Conservation (phyloP, 1,140 invertebrate genomes). For the Conus ventricosus region DNA sequence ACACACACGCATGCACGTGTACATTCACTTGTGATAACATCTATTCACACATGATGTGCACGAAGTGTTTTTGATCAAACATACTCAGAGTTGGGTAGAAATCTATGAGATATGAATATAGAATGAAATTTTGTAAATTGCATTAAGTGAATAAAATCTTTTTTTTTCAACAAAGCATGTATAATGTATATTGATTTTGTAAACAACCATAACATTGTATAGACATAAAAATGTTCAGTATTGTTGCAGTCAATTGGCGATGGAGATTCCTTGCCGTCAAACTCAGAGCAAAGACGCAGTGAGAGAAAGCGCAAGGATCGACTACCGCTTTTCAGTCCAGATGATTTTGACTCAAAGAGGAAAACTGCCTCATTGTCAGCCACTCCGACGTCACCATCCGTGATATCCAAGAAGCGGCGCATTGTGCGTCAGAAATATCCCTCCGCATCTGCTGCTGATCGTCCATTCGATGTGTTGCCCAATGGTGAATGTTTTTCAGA, state of each 20-base stretch:
- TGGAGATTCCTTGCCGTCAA: background rate
- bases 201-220: background rate
- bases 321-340: slow-evolving; percentile 19
- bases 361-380: background rate
- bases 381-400: background rate
- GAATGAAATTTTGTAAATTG: too few species aligned
- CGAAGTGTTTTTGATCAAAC: too few species aligned
- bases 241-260: background rate
- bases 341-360: slow-evolving; percentile 13
- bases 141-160: too few species aligned
- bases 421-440: slow-evolving; percentile 26
- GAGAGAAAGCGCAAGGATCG: slow-evolving; percentile 30
- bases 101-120: too few species aligned
- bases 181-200: background rate
- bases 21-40: too few species aligned
- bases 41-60: too few species aligned
- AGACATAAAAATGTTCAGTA: background rate
- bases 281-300: slow-evolving; percentile 9
- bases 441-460: slow-evolving; percentile 43
- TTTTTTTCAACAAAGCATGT: too few species aligned
- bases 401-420: slow-evolving; percentile 26
- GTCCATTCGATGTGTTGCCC: slow-evolving; percentile 46
- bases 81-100: too few species aligned
- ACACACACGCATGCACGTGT: too few species aligned
- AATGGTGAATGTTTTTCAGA: slow-evolving; percentile 40